Evolutionary conservation across 2,888 invertebrate species (phyloP).

Genomic region (Choreutis nemorana): DNA sequence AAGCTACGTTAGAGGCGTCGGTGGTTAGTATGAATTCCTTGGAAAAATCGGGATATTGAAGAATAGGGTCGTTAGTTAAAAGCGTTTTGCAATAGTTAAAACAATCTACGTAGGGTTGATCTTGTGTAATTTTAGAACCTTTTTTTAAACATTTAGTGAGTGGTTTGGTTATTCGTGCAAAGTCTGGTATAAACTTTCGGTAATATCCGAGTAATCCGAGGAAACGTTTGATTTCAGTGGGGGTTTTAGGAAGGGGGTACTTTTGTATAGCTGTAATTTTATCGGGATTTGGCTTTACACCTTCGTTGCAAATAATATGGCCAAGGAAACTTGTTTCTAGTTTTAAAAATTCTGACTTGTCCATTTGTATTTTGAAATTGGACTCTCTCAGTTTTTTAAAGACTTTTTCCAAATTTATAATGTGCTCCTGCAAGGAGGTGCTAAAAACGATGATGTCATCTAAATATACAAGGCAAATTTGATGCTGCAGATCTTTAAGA

Average conservation of each 20-base stretch:
- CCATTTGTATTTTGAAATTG: constrained; percentile 17
- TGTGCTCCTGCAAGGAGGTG: constrained; percentile 2
- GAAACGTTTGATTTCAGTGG: constrained; percentile 5
- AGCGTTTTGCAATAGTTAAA: no score
- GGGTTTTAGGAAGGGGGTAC: constrained; percentile 4
- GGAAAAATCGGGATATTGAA: constrained; percentile 12
- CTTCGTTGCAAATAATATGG: constrained; percentile 15
- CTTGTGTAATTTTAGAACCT: neutral
- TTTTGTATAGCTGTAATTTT: neutral
- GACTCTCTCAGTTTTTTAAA: constrained; percentile 2
- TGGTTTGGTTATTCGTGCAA: constrained; percentile 6
- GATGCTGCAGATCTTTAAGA: constrained; percentile 1
- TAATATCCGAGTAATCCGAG: constrained; percentile 6
- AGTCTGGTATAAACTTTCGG: constrained; percentile 6
- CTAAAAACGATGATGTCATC: constrained; percentile 3
- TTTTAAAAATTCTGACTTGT: no score
- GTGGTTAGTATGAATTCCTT: constrained; percentile 12
- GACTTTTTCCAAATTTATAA: neutral
- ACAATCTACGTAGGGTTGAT: no score
- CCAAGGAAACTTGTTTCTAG: no score
- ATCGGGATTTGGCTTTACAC: constrained; percentile 6
- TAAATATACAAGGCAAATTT: constrained; percentile 2
- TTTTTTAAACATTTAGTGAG: constrained; percentile 4
- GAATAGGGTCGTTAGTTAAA: constrained; percentile 6
- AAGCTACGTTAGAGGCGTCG: constrained; percentile 9